phyloP scores from a whole-genome alignment of 1,140 invertebrate genomes.

The Wiebesia pumilae region DNA sequence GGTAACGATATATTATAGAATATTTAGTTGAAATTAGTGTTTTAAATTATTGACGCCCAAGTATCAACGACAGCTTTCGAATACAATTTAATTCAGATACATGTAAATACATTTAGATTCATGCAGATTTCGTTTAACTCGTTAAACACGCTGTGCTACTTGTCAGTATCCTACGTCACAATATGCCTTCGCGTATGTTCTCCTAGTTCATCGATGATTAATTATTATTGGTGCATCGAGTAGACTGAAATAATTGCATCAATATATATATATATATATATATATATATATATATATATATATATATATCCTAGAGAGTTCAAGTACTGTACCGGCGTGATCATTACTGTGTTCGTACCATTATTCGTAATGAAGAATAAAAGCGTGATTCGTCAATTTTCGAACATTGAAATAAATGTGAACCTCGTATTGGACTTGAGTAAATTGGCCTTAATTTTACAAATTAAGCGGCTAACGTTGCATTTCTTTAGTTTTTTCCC shows the following conservation, averaged over 20 bases:
- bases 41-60: no score
- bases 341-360: neutral
- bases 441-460: constrained; percentile 7
- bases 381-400: neutral
- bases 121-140: neutral
- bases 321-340: neutral
- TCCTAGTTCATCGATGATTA: constrained; percentile 24
- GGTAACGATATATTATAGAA: no score
- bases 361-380: neutral
- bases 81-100: no score
- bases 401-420: neutral
- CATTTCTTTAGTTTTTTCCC: neutral
- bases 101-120: neutral
- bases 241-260: neutral
- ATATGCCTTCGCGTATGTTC: neutral
- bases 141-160: neutral
- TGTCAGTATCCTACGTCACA: neutral
- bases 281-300: no score
- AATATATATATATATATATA: neutral
- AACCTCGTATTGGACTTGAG: neutral
- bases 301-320: neutral
- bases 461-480: neutral
- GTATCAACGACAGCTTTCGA: no score
- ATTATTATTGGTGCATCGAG: neutral
- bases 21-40: no score